Base-by-base conservation (phyloP, 2,797 vertebrate species). In the Eutrigla gurnardus region DNA sequence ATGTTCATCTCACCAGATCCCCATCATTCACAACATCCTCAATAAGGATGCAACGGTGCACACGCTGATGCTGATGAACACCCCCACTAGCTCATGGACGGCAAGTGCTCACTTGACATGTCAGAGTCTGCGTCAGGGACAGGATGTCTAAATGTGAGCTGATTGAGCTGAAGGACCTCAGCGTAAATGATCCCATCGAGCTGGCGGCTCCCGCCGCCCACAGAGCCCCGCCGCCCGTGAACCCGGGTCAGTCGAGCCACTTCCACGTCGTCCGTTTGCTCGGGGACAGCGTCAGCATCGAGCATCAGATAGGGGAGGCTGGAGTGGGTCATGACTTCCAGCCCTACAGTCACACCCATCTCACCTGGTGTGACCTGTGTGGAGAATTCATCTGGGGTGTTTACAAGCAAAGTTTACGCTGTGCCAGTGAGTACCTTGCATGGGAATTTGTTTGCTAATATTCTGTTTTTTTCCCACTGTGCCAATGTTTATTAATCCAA, bases 331-430 rank as follows among this genome's bases (percentile, higher is more conserved):
- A 99, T 58, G 89, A 95, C 88, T 98, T 99, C 92, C 95, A 95
- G 86, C 95, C 97, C 0, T 94, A 94, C 50, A 94, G 95, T 77
- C 93, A 96, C 45, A 91, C 96, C 18, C 96, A 97, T 60, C 96
- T 97, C 76, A 96, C 96, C 89, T 99, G 97, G 97, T 99, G 98
- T 89, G 98, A 99, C 87, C 93, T 98, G 82, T 99, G 98, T 85
- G 98, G 98, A 36, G 97, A 98, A 68, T 98, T 99, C 93, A 96
- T 99, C 92, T 99, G 97, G 98, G 97, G 97, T 39, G 94, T 98
- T 53, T 96, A 96, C 91, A 96, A 95, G 83, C 98, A 96, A 90
- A 96, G 96, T 74, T 91, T 99, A 69, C 96, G 96, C 77, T 99
- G 98, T 82, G 70, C 88, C 76, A 93, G 98, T 99, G 91, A 98